Base-by-base conservation (phyloP, 2,888 invertebrate genomes). In the Coecobrya sp. region DNA sequence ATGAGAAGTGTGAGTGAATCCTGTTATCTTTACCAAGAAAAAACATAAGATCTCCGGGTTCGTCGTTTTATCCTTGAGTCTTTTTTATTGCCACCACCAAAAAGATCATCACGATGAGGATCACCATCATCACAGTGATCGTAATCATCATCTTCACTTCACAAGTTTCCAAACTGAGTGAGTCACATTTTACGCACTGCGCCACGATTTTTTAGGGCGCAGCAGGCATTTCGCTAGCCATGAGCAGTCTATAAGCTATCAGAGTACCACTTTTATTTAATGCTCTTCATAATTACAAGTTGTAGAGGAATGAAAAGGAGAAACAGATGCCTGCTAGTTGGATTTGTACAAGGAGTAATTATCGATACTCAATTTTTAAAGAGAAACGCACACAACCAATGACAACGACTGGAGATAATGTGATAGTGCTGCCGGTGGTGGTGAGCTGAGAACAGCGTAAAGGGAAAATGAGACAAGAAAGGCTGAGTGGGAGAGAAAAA, bases 111-210 rank as follows among this genome's bases (percentile, higher is more conserved):
- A 7, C 16, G 68, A 30, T 68, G 30, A 68, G 7, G 68, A 36
- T 68, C n/a, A 19, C n/a, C 8, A 42, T 42, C n/a, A 73, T 42
- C n/a, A 36, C 65, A 5, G 5, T 65, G 25, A 65, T 65, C 65
- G 27, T 68, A 10, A 8, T 65, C 65, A 25, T 65, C 25, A 22
- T 65, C 10, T 36, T 36, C 36, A 2, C 36, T 36, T 36, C 55
- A 4, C 55, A 55, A 55, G n/a, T 55, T 55, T 55, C 19, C 55
- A 7, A 22, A 25, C 13, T 13, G 22, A 27, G 10, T 11, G 7
- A 59, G 59, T 59, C 25, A 16, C 25, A 73, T 73, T 30, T 42
- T 73, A 73, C 73, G 73, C 73, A 73, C 42, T 73, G 73, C 73
- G 73, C 16, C 42, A 73, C 42, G 73, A 42, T 73, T 45, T 68